Base-by-base conservation (phyloP, 35 echinoderm and acorn worm species). In the Hemicentrotus pulcherrimus region DNA sequence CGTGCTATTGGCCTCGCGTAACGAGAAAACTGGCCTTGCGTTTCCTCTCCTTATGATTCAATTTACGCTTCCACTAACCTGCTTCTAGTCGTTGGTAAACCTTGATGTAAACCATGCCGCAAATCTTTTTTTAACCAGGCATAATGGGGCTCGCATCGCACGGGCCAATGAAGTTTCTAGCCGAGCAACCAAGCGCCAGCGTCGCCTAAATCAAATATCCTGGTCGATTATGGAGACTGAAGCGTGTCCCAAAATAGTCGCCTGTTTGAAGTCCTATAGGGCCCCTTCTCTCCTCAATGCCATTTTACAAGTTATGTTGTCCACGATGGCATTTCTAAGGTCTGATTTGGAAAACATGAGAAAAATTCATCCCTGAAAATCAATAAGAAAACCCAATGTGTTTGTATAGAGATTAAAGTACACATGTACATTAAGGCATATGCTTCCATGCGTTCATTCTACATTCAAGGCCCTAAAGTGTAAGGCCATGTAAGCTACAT, bases 131-230 rank as follows among this genome's bases (percentile, higher is more conserved):
- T 18, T 28, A 78, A 78, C 65, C 65, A 78, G 65, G 22, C 65
- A 4, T 78, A 78, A n/a, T 78, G 24, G 65, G 65, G 5, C 65
- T 78, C 65, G 24, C 24, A 15, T 78, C 7, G 24, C 65, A 78
- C 22, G 24, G 24, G 65, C 65, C 65, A 78, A 78, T 78, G 65
- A 18, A 78, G 28, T 6, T 28, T 78, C 65, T 78, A 7, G 19
- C 65, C 28, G 65, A 78, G 65, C 65, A 78, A 28, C 65, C 22
- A n/a, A 78, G 65, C 24, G 65, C 22, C 24, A 28, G 65, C 65
- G 65, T 78, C 65, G 65, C 65, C 65, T 78, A 78, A 78, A 78
- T 78, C 65, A 78, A 78, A 78, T 78, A 78, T 78, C 65, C 65
- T 78, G 65, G 65, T 28, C 24, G 65, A 78, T 78, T 78, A 78